These are phyloP conservation scores for Hypothenemus hampei DNA, from an alignment of 1,140 invertebrate genomes.

Conservation along the genomic window DNA sequence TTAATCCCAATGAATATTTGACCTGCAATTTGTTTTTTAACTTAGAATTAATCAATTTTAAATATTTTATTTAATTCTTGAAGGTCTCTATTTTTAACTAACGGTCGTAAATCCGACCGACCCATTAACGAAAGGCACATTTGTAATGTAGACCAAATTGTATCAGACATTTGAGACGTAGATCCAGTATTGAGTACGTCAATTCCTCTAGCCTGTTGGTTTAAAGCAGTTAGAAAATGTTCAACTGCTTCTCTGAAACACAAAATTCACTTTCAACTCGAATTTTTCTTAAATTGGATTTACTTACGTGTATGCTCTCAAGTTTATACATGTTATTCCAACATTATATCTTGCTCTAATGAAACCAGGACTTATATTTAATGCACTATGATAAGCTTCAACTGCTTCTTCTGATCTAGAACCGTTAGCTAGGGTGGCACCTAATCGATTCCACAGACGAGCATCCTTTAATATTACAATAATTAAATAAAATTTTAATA, in stretches of 20 bases:
- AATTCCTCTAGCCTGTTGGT: slow-evolving; percentile 81
- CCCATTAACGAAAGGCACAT: slow-evolving; percentile 86
- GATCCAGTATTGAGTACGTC: slow-evolving; percentile 48
- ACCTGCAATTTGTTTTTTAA: too few relatives aligned
- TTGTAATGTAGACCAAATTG: slow-evolving; percentile 91
- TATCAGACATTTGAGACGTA: slow-evolving; percentile 76
- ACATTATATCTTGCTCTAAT: slow-evolving; percentile 96
- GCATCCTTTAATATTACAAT: slow-evolving; percentile 83
- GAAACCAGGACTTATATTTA: slow-evolving; percentile 90
- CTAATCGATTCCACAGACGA: slow-evolving; percentile 94
- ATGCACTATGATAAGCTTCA: slow-evolving; percentile 87
- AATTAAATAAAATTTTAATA: too few relatives aligned
- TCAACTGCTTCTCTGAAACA: slow-evolving; percentile 83
- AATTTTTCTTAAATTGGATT: not conserved
- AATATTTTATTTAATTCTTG: slow-evolving; percentile 61
- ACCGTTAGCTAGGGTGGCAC: slow-evolving; percentile 95
- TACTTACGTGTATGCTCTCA: slow-evolving; percentile 80
- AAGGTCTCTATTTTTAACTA: slow-evolving; percentile 69
- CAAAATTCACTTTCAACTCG: not conserved
- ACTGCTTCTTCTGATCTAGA: slow-evolving; percentile 92
- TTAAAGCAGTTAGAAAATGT: slow-evolving; percentile 89
- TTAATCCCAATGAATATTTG: too few relatives aligned
- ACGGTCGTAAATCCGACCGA: slow-evolving; percentile 69
- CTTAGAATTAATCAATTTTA: slow-evolving; percentile 31
- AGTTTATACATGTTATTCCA: slow-evolving; percentile 95